A percentile compares a stretch with the other conserved stretches of the same genome.
Conservation (phyloP, 2,888 invertebrate genomes). For the Resseliella maxima region DNA sequence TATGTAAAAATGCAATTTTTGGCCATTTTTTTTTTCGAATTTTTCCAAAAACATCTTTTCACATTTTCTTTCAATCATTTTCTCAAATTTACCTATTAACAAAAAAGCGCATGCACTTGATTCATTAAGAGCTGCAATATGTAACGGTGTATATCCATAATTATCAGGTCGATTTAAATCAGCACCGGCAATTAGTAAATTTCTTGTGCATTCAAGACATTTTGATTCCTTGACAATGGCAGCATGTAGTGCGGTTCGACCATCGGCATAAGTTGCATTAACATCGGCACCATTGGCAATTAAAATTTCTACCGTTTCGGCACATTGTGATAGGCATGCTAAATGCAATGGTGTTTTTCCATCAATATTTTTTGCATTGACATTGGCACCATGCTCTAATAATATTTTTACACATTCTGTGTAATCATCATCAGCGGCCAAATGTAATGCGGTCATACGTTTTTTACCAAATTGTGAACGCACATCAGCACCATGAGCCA, state of each 20-base stretch:
- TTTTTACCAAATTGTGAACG: conserved; percentile 78
- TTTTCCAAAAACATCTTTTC: too few species aligned
- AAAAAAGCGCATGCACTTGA: conserved; percentile 80
- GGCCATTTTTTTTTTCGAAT: too few species aligned
- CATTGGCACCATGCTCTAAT: conserved; percentile 79
- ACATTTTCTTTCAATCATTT: too few species aligned
- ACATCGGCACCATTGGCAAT: conserved; percentile 75
- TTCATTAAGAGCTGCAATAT: conserved; percentile 85
- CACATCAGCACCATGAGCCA: conserved; percentile 83
- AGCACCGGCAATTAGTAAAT: conserved; percentile 75
- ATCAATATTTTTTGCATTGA: conserved; percentile 79
- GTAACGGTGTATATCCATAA: conserved; percentile 86
- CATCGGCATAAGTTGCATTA: conserved; percentile 77
- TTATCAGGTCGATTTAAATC: conserved; percentile 81
- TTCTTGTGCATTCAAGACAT: conserved; percentile 75
- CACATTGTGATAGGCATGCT: conserved; percentile 82
- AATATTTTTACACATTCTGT: conserved; percentile 80
- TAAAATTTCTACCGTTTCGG: conserved; percentile 79
- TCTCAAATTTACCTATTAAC: conserved; percentile 73
- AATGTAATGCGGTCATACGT: conserved; percentile 83
- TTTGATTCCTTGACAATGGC: conserved; percentile 81
- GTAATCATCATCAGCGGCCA: conserved; percentile 87
- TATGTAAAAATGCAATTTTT: too few species aligned
- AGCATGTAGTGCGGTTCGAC: conserved; percentile 82
- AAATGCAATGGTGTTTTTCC: conserved; percentile 87